These are phyloP conservation scores for Stomorhina lunata DNA, from an alignment of 2,888 invertebrate species.

Conservation along the genomic window DNA sequence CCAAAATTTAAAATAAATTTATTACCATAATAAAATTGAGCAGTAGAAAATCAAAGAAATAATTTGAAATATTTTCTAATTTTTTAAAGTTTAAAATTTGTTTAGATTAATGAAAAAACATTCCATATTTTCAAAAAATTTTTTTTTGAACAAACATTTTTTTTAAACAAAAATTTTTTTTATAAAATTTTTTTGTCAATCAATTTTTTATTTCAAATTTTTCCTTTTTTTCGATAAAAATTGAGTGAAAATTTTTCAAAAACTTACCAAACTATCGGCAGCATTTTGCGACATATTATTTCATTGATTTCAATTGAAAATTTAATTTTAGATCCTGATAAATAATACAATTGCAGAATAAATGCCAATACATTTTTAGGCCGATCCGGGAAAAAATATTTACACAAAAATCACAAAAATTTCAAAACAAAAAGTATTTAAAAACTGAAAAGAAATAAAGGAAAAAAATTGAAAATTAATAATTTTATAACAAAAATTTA, in stretches of 20 bases:
- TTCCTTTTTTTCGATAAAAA: too few species aligned
- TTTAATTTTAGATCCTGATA: slow-evolving; percentile 37
- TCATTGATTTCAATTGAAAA: slow-evolving; percentile 48
- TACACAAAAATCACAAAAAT: slow-evolving; percentile 14
- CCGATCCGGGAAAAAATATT: slow-evolving; percentile 23
- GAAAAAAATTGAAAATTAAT: background rate
- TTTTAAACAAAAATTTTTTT: slow-evolving; percentile 20
- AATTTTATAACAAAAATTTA: background rate
- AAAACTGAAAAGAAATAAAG: slow-evolving; percentile 35
- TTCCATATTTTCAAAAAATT: slow-evolving; percentile 30
- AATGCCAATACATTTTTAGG: slow-evolving; percentile 55
- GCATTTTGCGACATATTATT: slow-evolving; percentile 80
- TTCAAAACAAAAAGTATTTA: slow-evolving; percentile 9
- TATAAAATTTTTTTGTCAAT: too few species aligned
- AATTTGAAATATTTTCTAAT: too few species aligned
- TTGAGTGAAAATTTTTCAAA: slow-evolving; percentile 11
- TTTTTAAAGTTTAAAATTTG: too few species aligned
- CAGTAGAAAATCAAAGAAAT: too few species aligned
- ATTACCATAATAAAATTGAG: too few species aligned
- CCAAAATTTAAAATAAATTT: too few species aligned
- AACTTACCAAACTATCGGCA: slow-evolving; percentile 80
- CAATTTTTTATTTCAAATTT: too few species aligned
- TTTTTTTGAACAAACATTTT: background rate
- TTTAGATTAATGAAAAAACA: too few species aligned
- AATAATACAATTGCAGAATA: slow-evolving; percentile 15